Evolutionary conservation across 2,888 invertebrate species (phyloP), one percentile per base, ranked within the genome.

Genomic region (Hetaerina titia): DNA sequence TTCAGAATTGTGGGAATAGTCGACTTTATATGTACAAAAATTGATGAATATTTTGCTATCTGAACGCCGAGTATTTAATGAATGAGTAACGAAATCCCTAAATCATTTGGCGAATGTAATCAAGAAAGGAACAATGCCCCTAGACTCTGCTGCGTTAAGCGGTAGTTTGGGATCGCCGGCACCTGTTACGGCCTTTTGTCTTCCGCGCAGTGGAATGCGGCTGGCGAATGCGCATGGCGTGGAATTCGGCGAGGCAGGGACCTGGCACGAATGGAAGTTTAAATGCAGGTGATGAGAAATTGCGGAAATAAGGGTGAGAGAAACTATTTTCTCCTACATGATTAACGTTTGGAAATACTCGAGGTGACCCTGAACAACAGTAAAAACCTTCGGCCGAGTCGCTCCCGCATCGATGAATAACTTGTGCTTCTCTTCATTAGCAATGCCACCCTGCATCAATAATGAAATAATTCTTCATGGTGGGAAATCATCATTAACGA

Each of bases 221-320:
- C 81, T 6, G 4, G 81, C 81, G 81, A 11, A 25, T 31, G 11
- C 11, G 13, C 25, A 31, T 81, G n/a, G 81, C 15, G 15, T 81
- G 31, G 81, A 1, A 81, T 81, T 81, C 4, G 81, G 81, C 11
- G 22, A 31, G 15, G 25, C 13, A 13, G 81, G 31, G 4, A 8
- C 11, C 25, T 81, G 13, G 81, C 81, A 81, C 81, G 81, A 81
- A 81, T 81, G 81, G 81, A 15, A 81, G 31, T 81, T 81, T 81
- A 81, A 81, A 31, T 31, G 25, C 74, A 9, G 74, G 74, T 74
- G 31, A 11, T 6, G 81, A 81, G 25, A 15, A 81, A 81, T 81
- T 31, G 31, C 31, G 13, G 31, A 81, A 81, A n/a, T n/a, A 81
- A 81, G 81, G 2, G 31, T 13, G 9, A 45, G 81, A 9, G 31